These are phyloP conservation scores for Stenodema calcarata DNA, from an alignment of 2,888 invertebrate genomes.

Conservation along the genomic window DNA sequence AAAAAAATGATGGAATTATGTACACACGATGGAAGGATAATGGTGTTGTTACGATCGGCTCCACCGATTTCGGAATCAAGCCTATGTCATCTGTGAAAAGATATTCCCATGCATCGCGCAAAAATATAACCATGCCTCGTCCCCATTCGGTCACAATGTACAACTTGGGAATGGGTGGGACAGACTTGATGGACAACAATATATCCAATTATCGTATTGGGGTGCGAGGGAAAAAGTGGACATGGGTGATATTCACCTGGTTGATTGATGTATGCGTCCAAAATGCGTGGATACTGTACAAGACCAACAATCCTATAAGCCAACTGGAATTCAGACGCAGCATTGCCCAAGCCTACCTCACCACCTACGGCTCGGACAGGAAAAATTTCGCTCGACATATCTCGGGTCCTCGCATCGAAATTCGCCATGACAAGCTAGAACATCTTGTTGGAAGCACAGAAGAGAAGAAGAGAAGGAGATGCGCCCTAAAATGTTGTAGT, in stretches of 20 bases:
- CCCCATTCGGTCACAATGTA: not conserved
- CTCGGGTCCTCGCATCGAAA: no score
- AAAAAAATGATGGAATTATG: not conserved
- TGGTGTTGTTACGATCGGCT: not conserved
- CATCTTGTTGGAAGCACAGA: no score
- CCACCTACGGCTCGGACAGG: no score
- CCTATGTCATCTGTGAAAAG: not conserved
- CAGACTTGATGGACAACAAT: not conserved
- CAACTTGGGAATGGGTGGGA: not conserved
- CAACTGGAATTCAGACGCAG: no score
- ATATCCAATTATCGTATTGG: constrained; percentile 4
- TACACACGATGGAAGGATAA: not conserved
- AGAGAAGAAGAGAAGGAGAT: no score
- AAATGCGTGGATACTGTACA: not conserved
- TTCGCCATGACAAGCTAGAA: no score
- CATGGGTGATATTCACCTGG: not conserved
- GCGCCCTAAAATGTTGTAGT: no score
- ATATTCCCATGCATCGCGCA: not conserved
- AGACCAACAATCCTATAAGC: no score
- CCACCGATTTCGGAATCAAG: not conserved
- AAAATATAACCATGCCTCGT: not conserved
- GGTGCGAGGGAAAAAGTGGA: not conserved
- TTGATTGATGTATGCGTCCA: not conserved
- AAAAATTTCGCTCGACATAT: no score
- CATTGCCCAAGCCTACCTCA: no score